A percentile compares a stretch with the other conserved stretches of the same genome.
These are phyloP conservation scores for Perca schrenkii DNA, from an alignment of 2,113 vertebrate genomes.

Conservation along the genomic window DNA sequence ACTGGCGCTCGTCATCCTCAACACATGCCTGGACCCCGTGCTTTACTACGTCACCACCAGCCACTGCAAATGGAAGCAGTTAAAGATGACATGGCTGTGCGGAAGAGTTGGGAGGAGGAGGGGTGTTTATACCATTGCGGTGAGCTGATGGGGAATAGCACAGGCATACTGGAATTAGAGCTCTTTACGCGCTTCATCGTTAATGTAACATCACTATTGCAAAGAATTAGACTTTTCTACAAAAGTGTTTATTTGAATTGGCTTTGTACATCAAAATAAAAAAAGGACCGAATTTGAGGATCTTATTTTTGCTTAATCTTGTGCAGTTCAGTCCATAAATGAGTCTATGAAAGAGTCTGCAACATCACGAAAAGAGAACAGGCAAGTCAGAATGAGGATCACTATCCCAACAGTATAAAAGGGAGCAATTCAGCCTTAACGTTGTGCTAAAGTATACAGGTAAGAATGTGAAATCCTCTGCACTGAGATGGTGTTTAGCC, in stretches of 20 bases:
- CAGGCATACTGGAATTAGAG: neutral
- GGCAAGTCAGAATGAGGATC: neutral
- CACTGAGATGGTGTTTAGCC: neutral
- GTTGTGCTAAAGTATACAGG: neutral
- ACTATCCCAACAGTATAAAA: neutral
- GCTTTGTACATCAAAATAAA: slow-evolving; percentile 44
- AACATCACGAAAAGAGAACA: neutral
- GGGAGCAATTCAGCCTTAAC: neutral
- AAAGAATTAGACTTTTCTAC: slow-evolving; percentile 39
- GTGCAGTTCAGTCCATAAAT: neutral
- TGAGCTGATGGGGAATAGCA: neutral
- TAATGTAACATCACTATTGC: neutral
- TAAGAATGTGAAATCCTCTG: neutral
- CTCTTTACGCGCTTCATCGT: neutral
- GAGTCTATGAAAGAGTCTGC: neutral
- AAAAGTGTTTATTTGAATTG: slow-evolving; percentile 65
- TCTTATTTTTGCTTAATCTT: slow-evolving; percentile 1
- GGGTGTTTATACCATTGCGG: slow-evolving; percentile 74
- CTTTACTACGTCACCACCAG: slow-evolving; percentile 85
- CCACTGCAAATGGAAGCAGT: slow-evolving; percentile 71
- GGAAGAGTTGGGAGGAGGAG: slow-evolving; percentile 14
- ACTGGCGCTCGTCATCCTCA: slow-evolving; percentile 82
- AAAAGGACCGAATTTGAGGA: slow-evolving; percentile 6
- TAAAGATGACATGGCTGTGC: slow-evolving; percentile 49
- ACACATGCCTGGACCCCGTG: slow-evolving; percentile 88